Percentiles rank a stretch among this genome's conserved stretches.
Conservation (phyloP, 64 coral and sea anemone species). For the Montipora foliosa region DNA sequence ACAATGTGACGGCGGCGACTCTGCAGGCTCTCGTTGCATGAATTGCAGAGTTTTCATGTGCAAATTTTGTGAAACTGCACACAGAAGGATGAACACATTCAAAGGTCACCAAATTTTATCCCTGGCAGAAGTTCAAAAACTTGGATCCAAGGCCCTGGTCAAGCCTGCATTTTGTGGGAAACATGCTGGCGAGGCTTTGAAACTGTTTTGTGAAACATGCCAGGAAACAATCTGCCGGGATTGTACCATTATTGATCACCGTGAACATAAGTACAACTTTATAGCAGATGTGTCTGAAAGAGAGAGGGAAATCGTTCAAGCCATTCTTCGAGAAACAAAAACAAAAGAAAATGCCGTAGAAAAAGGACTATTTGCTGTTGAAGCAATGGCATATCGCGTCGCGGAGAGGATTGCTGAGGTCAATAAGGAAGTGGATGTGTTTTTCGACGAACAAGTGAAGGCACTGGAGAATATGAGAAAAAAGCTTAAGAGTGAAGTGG, state of each 20-base stretch:
- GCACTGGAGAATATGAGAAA: not conserved
- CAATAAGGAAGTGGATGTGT: slow-evolving; percentile 2
- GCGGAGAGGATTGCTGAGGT: not conserved
- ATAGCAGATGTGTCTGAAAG: slow-evolving; percentile 15
- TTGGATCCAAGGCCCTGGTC: slow-evolving; percentile 43
- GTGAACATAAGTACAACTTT: slow-evolving; percentile 41
- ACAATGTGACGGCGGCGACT: not conserved
- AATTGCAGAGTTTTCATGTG: slow-evolving; percentile 3
- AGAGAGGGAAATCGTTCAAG: not conserved
- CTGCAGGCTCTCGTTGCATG: not conserved
- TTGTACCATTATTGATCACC: slow-evolving; percentile 67
- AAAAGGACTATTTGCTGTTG: not conserved
- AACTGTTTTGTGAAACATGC: slow-evolving; percentile 58
- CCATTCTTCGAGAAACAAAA: not conserved
- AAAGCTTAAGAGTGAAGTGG: not conserved
- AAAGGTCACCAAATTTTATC: slow-evolving; percentile 49
- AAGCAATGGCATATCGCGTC: slow-evolving; percentile 4
- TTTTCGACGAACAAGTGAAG: slow-evolving; percentile 15
- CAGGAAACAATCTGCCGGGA: slow-evolving; percentile 56
- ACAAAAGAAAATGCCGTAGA: not conserved
- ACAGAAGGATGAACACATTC: slow-evolving; percentile 29
- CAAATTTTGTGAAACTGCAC: slow-evolving; percentile 33
- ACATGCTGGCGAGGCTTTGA: slow-evolving; percentile 36
- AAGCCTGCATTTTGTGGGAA: slow-evolving; percentile 31
- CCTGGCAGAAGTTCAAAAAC: slow-evolving; percentile 30